These are phyloP conservation scores for Benitochromis conjunctus DNA, from an alignment of 2,113 vertebrate genomes.

Conservation along the genomic window DNA sequence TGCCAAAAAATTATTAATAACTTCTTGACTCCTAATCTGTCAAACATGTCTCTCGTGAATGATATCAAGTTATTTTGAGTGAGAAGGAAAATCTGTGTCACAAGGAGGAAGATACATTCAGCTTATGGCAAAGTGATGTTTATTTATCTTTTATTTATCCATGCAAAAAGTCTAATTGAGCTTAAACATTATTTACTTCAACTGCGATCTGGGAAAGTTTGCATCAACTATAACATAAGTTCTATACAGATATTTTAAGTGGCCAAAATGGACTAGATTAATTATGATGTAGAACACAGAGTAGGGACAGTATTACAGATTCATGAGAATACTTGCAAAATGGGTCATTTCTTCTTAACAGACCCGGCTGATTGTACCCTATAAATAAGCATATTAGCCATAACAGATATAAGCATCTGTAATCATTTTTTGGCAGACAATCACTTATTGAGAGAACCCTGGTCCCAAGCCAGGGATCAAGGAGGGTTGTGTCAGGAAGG, in stretches of 20 bases:
- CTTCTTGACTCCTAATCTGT: not conserved
- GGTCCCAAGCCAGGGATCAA: not conserved
- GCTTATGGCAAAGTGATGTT: not conserved
- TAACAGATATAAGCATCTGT: not conserved
- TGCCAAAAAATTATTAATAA: not conserved
- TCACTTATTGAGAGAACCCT: not conserved
- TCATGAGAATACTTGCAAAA: not conserved
- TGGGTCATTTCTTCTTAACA: not conserved
- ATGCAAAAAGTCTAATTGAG: not conserved
- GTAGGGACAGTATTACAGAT: not conserved
- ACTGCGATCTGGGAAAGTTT: not conserved
- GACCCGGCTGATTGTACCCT: not conserved
- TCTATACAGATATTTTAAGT: not conserved
- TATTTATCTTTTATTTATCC: not conserved
- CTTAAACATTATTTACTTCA: not conserved
- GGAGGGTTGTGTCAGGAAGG: rapidly evolving
- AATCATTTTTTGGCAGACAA: not conserved
- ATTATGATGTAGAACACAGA: not conserved
- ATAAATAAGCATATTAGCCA: not conserved
- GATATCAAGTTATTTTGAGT: not conserved
- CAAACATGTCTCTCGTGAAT: not conserved
- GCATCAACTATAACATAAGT: not conserved
- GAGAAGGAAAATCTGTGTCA: not conserved
- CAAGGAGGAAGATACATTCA: not conserved
- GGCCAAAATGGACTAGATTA: not conserved